Evolutionary conservation across 2,888 invertebrate species (phyloP).

Genomic region (Hyles lineata): DNA sequence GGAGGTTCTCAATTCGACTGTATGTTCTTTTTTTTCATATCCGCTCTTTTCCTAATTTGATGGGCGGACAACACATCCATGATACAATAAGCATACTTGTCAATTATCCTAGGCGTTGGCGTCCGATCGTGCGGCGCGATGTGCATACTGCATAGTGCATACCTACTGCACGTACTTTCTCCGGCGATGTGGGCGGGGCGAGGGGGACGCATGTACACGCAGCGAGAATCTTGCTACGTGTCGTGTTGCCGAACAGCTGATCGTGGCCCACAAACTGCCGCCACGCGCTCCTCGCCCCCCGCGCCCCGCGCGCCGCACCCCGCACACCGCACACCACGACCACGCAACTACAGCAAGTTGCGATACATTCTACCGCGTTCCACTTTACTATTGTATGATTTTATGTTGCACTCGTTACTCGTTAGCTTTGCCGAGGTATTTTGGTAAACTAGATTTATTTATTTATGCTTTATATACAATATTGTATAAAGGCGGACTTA

Average conservation of each 20-base stretch:
- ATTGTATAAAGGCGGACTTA: too few relatives aligned
- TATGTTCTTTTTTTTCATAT: too few relatives aligned
- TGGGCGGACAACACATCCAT: not conserved
- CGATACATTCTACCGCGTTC: not conserved
- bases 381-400: not conserved
- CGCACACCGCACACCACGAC: not conserved
- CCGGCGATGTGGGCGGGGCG: not conserved
- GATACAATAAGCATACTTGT: not conserved
- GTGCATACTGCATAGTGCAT: not conserved
- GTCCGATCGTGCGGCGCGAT: not conserved
- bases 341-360: not conserved
- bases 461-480: too few relatives aligned
- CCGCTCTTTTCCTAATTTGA: too few relatives aligned
- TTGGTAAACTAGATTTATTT: too few relatives aligned
- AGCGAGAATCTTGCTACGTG: slow-evolving; percentile 11
- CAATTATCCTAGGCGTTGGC: not conserved
- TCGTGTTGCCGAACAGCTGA: slow-evolving; percentile 45
- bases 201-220: not conserved
- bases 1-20: too few relatives aligned
- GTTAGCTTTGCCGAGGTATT: too few relatives aligned
- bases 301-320: not conserved
- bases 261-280: slow-evolving; percentile 39
- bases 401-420: not conserved
- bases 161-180: not conserved
- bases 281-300: not conserved